Base-by-base conservation (phyloP, 2,888 invertebrate genomes). In the Orgyia antiqua region DNA sequence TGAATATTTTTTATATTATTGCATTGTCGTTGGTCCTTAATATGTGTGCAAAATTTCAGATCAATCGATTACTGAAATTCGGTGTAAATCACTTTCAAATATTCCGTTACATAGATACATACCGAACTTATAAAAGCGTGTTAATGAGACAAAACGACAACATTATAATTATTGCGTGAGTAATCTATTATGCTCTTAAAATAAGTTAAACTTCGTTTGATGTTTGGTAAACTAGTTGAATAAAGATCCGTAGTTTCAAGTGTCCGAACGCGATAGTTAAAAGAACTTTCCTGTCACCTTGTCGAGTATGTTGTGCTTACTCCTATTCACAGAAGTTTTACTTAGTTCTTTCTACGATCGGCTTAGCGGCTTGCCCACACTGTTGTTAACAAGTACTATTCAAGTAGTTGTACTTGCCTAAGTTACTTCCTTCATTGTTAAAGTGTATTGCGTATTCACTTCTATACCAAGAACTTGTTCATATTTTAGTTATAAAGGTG, bases 341-440 rank as follows among this genome's bases (percentile, higher is more conserved):
- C 65, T 62, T 59, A 47, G 63, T 78, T 75, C 78, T 70, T 75
- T 72, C 70, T 68, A 54, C 68, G 73, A 77, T 71, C 79, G 79
- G 73, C 80, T 82, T 82, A 83, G 72, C 68, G 73, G 71, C 75
- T 75, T 68, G 72, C 67, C 65, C 63, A 58, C 61, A 58, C 42
- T 61, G 54, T 73, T 68, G 15, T 73, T 68, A 58, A 71, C 63
- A 59, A 78, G 77, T 68, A 62, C 68, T 71, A 68, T 76, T 76
- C 65, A 67, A 77, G 69, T 61, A 62, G 58, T 50, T 58, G 23
- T 23, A 66, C 15, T 15, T 15, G 15, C 76, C 72, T 49, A 57
- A 47, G 62, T 67, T 56, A 64, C 60, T 61, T 58, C 56, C 46
- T 54, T 62, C 57, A 73, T 77, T 78, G 76, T 80, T 70, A 58